Evolutionary conservation across 2,113 vertebrate species (phyloP).

Genomic region (Uria lomvia): DNA sequence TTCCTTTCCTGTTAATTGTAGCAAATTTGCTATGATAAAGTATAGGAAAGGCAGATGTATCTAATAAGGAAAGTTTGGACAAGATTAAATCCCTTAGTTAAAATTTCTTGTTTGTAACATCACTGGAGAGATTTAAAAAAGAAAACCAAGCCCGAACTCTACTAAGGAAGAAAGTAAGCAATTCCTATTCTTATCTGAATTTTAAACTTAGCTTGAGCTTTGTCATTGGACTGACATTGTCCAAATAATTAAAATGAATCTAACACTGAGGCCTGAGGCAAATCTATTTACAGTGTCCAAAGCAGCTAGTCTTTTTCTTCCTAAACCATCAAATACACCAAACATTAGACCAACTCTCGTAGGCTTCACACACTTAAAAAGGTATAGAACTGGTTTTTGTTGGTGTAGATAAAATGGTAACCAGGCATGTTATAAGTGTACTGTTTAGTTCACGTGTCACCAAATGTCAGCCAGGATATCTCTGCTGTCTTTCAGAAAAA

Average conservation of each 20-base stretch:
- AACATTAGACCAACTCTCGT: not conserved
- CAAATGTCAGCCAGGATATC: not conserved
- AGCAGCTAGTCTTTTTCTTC: not conserved
- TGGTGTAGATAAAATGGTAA: not conserved
- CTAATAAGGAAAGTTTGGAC: not conserved
- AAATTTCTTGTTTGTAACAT: not conserved
- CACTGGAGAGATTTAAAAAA: not conserved
- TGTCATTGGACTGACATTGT: slow-evolving; percentile 84
- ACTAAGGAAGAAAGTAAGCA: not conserved
- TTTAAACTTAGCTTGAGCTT: slow-evolving; percentile 47
- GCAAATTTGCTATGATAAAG: not conserved
- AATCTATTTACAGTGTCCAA: slow-evolving; percentile 81
- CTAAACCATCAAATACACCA: not conserved
- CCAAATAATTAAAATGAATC: slow-evolving; percentile 84
- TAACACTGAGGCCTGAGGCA: slow-evolving; percentile 75
- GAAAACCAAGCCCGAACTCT: not conserved
- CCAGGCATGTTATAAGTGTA: not conserved
- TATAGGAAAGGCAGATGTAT: not conserved
- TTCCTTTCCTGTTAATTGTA: not conserved
- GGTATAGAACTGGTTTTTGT: not conserved
- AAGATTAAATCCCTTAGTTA: not conserved
- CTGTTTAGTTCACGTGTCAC: not conserved
- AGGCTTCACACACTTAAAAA: not conserved
- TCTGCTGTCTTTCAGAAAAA: not conserved
- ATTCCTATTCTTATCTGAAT: slow-evolving; percentile 1